These are phyloP conservation scores for Oxygymnocypris stewartii DNA, from an alignment of 2,113 vertebrate genomes.

Conservation along the genomic window DNA sequence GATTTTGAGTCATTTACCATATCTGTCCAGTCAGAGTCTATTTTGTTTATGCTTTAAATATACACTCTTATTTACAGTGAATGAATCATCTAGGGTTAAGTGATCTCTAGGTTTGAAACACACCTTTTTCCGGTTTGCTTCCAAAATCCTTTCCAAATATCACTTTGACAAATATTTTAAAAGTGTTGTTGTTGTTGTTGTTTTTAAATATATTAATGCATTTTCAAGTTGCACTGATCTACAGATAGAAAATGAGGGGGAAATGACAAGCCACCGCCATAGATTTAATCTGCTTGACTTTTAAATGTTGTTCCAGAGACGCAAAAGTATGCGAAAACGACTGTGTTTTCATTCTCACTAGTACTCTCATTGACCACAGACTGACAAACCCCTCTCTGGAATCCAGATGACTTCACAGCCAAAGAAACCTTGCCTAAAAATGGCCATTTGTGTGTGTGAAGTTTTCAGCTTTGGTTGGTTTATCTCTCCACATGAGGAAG, in stretches of 20 bases:
- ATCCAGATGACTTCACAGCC: slow-evolving; percentile 56
- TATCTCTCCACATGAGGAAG: slow-evolving; percentile 9
- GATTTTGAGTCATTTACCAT: not conserved
- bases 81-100: not conserved
- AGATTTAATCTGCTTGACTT: slow-evolving; percentile 11
- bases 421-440: slow-evolving; percentile 43
- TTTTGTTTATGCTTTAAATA: slow-evolving; percentile 6
- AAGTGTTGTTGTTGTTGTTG: not conserved
- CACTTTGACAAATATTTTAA: no score
- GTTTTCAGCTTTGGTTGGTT: not conserved
- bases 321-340: not conserved
- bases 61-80: slow-evolving; percentile 25
- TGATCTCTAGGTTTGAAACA: not conserved
- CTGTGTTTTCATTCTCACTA: not conserved
- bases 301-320: not conserved
- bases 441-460: slow-evolving; percentile 13
- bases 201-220: not conserved
- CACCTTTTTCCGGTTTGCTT: not conserved
- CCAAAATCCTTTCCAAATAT: not conserved
- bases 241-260: not conserved
- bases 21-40: not conserved
- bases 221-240: not conserved
- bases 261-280: not conserved
- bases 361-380: slow-evolving; percentile 5
- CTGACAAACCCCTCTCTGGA: slow-evolving; percentile 32